phyloP scores from a whole-genome alignment of 1,140 invertebrate genomes.

The Nixonia krombeini region DNA sequence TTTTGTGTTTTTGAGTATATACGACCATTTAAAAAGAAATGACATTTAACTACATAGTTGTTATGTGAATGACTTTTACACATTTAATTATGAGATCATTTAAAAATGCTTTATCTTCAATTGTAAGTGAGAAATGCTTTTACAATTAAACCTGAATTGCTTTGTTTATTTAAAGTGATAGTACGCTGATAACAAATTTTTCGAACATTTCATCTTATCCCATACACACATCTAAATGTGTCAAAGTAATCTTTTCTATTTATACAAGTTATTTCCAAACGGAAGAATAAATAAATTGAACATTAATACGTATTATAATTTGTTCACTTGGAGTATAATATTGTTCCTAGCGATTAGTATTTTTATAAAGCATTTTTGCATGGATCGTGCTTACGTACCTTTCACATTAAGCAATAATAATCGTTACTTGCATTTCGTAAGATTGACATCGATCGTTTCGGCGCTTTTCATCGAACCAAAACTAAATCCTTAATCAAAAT shows the following conservation, averaged over 20 bases:
- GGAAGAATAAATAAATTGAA: conserved; percentile 38
- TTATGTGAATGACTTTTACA: too few species aligned
- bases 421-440: conserved; percentile 1
- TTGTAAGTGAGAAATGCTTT: too few species aligned
- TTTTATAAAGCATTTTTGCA: conserved; percentile 30
- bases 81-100: too few species aligned
- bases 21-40: too few species aligned
- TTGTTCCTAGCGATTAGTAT: conserved; percentile 16
- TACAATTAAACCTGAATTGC: too few species aligned
- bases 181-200: conserved; percentile 9
- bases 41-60: too few species aligned
- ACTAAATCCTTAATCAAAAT: too few species aligned
- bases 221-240: conserved; percentile 8
- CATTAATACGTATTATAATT: conserved; percentile 30
- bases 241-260: conserved; percentile 27
- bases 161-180: too few species aligned
- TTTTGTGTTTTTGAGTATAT: too few species aligned
- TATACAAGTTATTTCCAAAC: conserved; percentile 18
- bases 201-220: conserved; percentile 23
- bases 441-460: not conserved
- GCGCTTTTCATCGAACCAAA: not conserved
- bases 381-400: conserved; percentile 12
- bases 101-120: too few species aligned
- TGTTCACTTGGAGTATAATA: conserved; percentile 21
- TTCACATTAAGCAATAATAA: conserved; percentile 7